Conservation (phyloP, 53 echinoderm and acorn worm genomes). For the Paracentrotus lividus region DNA sequence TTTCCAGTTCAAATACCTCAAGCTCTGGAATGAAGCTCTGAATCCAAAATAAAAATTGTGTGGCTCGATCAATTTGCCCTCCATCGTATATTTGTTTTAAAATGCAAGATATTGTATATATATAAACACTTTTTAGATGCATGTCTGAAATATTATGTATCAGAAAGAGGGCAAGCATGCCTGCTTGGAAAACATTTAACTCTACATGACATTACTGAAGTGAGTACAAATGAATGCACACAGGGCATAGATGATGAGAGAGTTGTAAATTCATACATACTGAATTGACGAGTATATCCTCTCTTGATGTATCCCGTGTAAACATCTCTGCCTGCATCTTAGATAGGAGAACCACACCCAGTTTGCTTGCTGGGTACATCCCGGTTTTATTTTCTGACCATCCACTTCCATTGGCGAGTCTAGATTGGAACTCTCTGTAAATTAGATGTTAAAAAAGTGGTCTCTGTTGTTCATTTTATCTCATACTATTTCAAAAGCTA, state of each 20-base stretch:
- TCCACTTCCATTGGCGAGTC: background rate
- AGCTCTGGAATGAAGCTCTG: no score
- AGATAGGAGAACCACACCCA: background rate
- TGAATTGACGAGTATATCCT: background rate
- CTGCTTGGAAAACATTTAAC: background rate
- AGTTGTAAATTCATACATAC: background rate
- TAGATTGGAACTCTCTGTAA: background rate
- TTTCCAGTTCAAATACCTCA: no score
- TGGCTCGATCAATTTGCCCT: no score
- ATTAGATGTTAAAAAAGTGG: no score
- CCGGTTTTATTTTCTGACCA: slow-evolving; percentile 23
- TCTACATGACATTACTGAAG: background rate
- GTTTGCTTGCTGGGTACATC: slow-evolving; percentile 26
- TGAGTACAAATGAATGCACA: no score
- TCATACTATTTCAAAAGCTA: no score
- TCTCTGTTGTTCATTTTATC: no score
- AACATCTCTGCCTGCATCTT: background rate
- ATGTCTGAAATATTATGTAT: no score
- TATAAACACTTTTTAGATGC: background rate
- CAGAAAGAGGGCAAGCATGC: background rate
- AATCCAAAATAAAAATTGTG: no score
- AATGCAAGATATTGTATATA: background rate
- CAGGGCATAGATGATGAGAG: background rate
- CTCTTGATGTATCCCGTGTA: background rate
- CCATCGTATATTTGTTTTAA: no score